Base-by-base conservation (phyloP, 2,113 vertebrate species). In the Aramus guarauna region DNA sequence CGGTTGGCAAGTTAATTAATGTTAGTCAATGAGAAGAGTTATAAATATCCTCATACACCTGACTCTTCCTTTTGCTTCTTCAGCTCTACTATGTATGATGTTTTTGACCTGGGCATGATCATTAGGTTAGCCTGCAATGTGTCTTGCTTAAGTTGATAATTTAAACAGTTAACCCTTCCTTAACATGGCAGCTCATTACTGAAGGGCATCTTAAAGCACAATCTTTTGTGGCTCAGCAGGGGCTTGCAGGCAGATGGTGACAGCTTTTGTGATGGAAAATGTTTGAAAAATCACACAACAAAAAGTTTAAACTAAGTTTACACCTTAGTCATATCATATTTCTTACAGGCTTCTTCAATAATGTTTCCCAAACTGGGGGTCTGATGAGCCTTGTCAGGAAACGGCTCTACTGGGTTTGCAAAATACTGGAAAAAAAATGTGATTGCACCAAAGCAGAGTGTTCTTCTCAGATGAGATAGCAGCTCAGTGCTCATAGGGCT, bases 1-100 rank as follows among this genome's bases (percentile, higher is more conserved):
- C 89, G 75, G 41, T 92, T 96, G 76, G 85, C 82, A 78, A 88
- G 66, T 90, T 94, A 84, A 92, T 92, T 96, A 87, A 74, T 55
- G 79, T 83, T 74, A 85, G 23, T 94, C 80, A 87, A 83, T 7
- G 23, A 64, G 47, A 81, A 76, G 69, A 71, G 64, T 62, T 92
- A 81, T 59, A 96, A 94, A 92, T 95, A 91, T 47, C 68, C 34
- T 75, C 15, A 37, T 60, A 68, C 12, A 47, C 47, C 39, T 7
- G 21, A 41, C 75, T 81, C 77, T 62, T 83, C 75, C 39, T 88
- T 90, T 73, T 77, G 36, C 58, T 80, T 66, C 67, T 66, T 83
- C 71, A 83, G 66, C 15, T 41, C 13, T 79, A 6, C 56, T 71
- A 4, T 0, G 0, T 21, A 7, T 32, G 59, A 60, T 39, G 59